Evolutionary conservation across 2,888 invertebrate species (phyloP).

Genomic region (Hedya salicella): DNA sequence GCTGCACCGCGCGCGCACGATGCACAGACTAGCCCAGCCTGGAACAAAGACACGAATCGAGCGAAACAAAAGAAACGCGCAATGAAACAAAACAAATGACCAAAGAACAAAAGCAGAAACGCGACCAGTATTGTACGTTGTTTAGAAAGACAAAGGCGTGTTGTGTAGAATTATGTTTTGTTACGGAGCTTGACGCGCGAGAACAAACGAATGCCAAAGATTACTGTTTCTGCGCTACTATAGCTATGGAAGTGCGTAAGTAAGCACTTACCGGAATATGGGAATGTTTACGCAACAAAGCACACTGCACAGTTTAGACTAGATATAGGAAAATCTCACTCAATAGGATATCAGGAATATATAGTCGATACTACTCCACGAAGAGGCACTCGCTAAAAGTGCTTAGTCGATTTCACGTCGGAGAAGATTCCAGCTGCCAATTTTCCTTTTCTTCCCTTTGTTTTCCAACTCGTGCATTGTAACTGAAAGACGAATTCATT

Average conservation of each 20-base stretch:
- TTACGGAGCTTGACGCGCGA: constrained; percentile 59
- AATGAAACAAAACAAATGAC: constrained; percentile 57
- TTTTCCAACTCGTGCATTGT: constrained; percentile 64
- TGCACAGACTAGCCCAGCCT: constrained; percentile 55
- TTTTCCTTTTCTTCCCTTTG: constrained; percentile 66
- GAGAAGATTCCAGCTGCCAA: constrained; percentile 63
- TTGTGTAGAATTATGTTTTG: constrained; percentile 66
- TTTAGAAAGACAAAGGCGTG: constrained; percentile 69
- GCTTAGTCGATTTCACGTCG: constrained; percentile 58
- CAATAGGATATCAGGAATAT: constrained; percentile 26
- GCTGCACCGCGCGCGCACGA: constrained; percentile 68
- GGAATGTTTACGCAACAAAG: constrained; percentile 9
- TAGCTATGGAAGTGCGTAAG: constrained; percentile 30
- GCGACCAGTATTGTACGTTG: constrained; percentile 56
- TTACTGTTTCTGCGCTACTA: constrained; percentile 30
- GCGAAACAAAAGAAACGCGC: constrained; percentile 61
- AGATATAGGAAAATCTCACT: constrained; percentile 3
- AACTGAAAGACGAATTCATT: constrained; percentile 63
- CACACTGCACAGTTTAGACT: neutral
- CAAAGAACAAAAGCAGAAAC: constrained; percentile 65
- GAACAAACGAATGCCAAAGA: constrained; percentile 41
- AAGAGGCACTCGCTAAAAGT: constrained; percentile 54
- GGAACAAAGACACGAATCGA: constrained; percentile 62
- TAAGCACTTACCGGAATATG: constrained; percentile 29
- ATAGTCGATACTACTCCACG: constrained; percentile 32